Base-by-base conservation (phyloP, 2,797 vertebrate species). In the Hephaestus fuliginosus region DNA sequence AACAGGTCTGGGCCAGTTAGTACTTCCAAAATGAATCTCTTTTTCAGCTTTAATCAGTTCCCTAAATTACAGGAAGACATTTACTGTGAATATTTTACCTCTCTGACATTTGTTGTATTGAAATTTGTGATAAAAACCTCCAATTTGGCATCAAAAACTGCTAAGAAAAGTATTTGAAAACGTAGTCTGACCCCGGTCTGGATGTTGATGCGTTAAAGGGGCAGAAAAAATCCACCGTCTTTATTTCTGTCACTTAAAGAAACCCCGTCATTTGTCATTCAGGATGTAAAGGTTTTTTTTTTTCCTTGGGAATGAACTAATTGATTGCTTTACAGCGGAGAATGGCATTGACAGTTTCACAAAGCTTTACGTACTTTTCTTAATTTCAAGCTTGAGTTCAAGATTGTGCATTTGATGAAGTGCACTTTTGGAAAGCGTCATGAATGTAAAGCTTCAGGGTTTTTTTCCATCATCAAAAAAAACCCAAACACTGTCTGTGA, bases 371-470 rank as follows among this genome's bases (percentile, higher is more conserved):
- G 17, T 69, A 5, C 58, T 71, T 71, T 76, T 74, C 39, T 65
- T 79, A 12, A 75, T 81, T 88, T 88, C 17, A 69, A 82, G 70
- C 70, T 69, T 62, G 22, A 81, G 76, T 88, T 90, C 41, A 82
- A 84, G 91, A 93, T 86, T 92, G 91, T 94, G 93, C 89, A 91
- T 91, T 91, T 74, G 79, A 74, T 70, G 49, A 95, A 95, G 94
- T 94, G 93, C 91, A 92, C 93, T 94, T 93, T 91, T 89, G 75
- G 82, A 85, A 89, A 92, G 91, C 88, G 46, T 91, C 86, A 86
- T 95, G 95, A 95, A 95, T 95, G 93, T 95, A 94, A 89, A 91
- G 86, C 81, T 89, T 84, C 74, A 74, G 72, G 70, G 52, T 69
- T 79, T 55, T 76, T 57, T 70, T 43, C 18, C 68, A 56, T 72